These are phyloP conservation scores for Phytoseiulus persimilis DNA, from an alignment of 2,888 invertebrate species.

Conservation along the genomic window DNA sequence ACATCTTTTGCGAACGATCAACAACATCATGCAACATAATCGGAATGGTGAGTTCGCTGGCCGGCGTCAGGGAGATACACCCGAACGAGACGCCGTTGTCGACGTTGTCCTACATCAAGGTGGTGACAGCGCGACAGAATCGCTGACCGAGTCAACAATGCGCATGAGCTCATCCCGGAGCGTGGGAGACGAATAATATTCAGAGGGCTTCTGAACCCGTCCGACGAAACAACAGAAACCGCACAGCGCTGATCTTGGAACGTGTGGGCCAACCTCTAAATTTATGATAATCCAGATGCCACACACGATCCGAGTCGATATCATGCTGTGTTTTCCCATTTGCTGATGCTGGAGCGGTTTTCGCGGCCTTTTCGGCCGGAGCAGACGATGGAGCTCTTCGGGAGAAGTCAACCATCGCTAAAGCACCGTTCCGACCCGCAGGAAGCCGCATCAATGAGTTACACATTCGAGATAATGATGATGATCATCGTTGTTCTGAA, in stretches of 20 bases:
- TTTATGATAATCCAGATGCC: background rate
- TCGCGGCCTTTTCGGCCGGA: too few species aligned
- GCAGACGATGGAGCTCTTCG: background rate
- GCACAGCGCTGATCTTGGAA: background rate
- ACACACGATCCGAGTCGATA: background rate
- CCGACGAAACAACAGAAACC: background rate
- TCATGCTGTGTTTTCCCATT: background rate
- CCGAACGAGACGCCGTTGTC: too few species aligned
- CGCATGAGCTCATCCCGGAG: background rate
- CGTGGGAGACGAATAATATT: background rate
- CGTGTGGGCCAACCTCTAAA: background rate
- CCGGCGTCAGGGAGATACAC: too few species aligned
- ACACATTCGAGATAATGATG: background rate
- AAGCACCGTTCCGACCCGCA: background rate
- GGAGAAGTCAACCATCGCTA: background rate
- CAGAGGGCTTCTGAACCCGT: background rate
- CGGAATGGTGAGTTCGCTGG: background rate
- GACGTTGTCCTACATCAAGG: too few species aligned
- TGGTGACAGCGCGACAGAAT: background rate
- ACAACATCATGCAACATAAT: background rate
- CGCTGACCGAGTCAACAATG: background rate
- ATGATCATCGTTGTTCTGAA: background rate
- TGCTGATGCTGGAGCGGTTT: background rate
- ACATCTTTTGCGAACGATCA: background rate
- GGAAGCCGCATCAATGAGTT: background rate